Evolutionary conservation across 2,113 vertebrate genomes (phyloP).

Genomic region (Microcebus lehilahytsara): DNA sequence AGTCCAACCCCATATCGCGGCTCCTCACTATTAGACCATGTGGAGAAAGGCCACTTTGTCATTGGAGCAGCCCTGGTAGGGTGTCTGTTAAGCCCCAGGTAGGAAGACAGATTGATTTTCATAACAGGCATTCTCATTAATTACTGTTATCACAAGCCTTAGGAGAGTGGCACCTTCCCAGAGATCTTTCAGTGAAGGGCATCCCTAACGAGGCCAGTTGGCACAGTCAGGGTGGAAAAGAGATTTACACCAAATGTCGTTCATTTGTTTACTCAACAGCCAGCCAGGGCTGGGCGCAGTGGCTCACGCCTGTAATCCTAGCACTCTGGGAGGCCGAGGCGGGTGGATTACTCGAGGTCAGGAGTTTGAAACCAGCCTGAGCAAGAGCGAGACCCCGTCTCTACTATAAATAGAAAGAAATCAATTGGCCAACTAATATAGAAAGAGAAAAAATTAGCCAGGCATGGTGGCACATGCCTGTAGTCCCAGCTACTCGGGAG

Average conservation of each 20-base stretch:
- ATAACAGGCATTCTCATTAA: not conserved
- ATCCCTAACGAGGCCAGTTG: not conserved
- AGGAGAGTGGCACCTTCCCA: not conserved
- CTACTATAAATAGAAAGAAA: too few relatives aligned
- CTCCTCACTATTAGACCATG: not conserved
- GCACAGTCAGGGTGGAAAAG: not conserved
- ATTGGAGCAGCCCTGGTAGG: not conserved
- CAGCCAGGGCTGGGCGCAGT: not conserved
- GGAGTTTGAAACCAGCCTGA: too few relatives aligned
- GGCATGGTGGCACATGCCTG: too few relatives aligned
- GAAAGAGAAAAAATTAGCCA: too few relatives aligned
- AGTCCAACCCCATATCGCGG: not conserved
- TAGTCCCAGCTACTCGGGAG: too few relatives aligned
- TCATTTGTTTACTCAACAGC: not conserved
- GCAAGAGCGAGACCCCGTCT: too few relatives aligned
- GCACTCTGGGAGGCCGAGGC: too few relatives aligned
- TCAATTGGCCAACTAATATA: too few relatives aligned
- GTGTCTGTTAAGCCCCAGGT: not conserved
- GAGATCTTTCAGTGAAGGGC: not conserved
- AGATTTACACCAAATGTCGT: not conserved
- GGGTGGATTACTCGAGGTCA: too few relatives aligned
- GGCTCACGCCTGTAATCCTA: too few relatives aligned
- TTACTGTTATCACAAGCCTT: not conserved
- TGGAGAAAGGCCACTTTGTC: not conserved
- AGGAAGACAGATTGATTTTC: slow-evolving; percentile 11